Conservation (phyloP, 2,888 invertebrate species). For the Tryphoninae sp. region DNA sequence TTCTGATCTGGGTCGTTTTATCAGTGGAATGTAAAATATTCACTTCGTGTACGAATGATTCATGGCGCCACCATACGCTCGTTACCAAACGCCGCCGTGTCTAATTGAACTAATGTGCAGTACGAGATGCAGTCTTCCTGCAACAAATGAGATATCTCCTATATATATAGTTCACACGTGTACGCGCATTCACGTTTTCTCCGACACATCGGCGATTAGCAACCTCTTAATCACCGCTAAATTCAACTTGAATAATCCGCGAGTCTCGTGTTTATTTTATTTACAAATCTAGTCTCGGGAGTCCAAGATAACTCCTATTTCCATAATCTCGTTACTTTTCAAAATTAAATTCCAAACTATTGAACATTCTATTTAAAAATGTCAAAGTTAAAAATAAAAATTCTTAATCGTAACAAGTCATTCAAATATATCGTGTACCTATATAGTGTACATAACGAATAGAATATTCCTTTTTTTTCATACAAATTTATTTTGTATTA, state of each 20-base stretch:
- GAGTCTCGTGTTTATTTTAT: neutral
- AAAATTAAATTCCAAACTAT: neutral
- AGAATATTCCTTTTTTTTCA: too few species aligned
- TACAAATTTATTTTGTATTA: neutral
- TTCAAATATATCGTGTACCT: too few species aligned
- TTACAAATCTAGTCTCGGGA: constrained; percentile 7
- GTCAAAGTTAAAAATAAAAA: neutral
- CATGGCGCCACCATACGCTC: too few species aligned
- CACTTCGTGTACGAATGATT: too few species aligned
- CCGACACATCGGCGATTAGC: constrained; percentile 11
- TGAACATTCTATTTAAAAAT: neutral
- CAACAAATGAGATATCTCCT: neutral
- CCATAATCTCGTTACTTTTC: neutral
- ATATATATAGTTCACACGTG: neutral
- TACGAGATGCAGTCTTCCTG: constrained; percentile 47
- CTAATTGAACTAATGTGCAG: constrained; percentile 65
- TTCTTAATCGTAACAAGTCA: neutral
- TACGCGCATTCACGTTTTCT: constrained; percentile 2
- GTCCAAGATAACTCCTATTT: neutral
- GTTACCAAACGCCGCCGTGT: constrained; percentile 3
- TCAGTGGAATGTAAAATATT: too few species aligned
- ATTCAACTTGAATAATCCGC: constrained; percentile 1
- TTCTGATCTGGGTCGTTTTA: too few species aligned
- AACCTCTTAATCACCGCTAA: constrained; percentile 21
- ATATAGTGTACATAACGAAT: too few species aligned